A percentile compares a stretch with the other conserved stretches of the same genome.
These are phyloP conservation scores for Chrysogorgia sp. DNA, from an alignment of 92 coral and sea anemone species.

Conservation along the genomic window DNA sequence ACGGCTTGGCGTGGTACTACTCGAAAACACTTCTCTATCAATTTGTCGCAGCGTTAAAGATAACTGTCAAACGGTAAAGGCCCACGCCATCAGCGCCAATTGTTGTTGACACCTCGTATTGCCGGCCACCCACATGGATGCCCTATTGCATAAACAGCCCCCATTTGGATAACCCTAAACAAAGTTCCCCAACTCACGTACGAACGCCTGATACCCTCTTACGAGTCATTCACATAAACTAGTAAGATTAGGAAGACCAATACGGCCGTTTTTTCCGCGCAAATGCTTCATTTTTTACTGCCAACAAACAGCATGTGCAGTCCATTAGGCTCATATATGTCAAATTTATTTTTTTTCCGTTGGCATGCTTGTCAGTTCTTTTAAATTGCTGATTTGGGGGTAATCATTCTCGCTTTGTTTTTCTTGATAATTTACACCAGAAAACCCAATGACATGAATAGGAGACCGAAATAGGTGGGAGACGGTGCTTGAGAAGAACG, in stretches of 20 bases:
- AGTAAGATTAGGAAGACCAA: not conserved
- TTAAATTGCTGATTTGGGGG: constrained; percentile 39
- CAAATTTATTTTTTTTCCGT: constrained; percentile 47
- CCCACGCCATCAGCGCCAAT: constrained; percentile 32
- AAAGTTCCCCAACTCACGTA: too few relatives aligned
- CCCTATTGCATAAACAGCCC: constrained; percentile 35
- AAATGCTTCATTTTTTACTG: not conserved
- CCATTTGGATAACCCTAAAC: constrained; percentile 28
- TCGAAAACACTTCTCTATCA: constrained; percentile 23
- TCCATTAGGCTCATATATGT: constrained; percentile 39
- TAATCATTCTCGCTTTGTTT: constrained; percentile 39
- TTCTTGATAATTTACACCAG: constrained; percentile 48
- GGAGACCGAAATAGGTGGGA: constrained; percentile 9
- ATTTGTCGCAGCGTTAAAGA: constrained; percentile 40
- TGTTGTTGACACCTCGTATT: constrained; percentile 45
- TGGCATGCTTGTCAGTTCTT: constrained; percentile 32
- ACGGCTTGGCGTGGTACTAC: not conserved
- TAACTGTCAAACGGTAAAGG: constrained; percentile 40
- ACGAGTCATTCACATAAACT: not conserved
- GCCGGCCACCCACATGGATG: constrained; percentile 43
- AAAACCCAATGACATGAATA: constrained; percentile 27
- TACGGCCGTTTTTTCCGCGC: not conserved
- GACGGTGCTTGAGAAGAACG: constrained; percentile 7
- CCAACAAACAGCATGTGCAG: constrained; percentile 28
- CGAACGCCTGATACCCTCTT: not conserved